phyloP scores from a whole-genome alignment of 2,797 vertebrate genomes.

The Fratercula arctica region DNA sequence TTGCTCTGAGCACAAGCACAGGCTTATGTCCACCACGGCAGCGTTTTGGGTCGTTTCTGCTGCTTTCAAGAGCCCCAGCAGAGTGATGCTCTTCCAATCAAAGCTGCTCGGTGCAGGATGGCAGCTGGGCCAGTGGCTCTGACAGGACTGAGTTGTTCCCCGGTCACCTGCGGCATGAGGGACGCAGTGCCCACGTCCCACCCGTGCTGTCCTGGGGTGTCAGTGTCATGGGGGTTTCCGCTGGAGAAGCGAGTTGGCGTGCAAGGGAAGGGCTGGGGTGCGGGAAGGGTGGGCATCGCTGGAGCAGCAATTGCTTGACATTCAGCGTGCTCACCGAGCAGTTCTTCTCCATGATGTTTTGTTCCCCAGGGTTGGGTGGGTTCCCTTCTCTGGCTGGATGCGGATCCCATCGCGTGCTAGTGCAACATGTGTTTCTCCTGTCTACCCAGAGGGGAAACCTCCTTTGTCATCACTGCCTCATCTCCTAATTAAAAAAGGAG shows the following conservation, averaged over 20 bases:
- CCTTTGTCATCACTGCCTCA: neutral
- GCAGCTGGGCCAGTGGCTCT: neutral
- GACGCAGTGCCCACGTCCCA: neutral
- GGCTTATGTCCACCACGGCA: neutral
- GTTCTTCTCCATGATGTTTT: rapidly evolving
- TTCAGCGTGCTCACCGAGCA: rapidly evolving
- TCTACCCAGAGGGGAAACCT: neutral
- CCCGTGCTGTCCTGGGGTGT: neutral
- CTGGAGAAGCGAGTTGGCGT: rapidly evolving
- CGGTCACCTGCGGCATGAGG: rapidly evolving
- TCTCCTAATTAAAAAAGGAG: neutral
- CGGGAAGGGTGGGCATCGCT: neutral
- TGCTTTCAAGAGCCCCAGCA: neutral
- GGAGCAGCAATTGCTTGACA: neutral
- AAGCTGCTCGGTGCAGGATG: rapidly evolving
- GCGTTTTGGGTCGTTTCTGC: neutral
- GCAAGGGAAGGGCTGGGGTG: neutral
- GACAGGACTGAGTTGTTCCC: neutral
- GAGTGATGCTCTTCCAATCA: neutral
- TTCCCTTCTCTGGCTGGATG: neutral
- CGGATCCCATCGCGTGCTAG: rapidly evolving
- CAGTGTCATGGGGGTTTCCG: rapidly evolving
- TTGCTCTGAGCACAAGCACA: neutral
- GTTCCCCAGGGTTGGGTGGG: neutral
- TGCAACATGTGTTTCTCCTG: neutral